phyloP scores from a whole-genome alignment of 1,140 invertebrate genomes.

The Whitmania pigra region DNA sequence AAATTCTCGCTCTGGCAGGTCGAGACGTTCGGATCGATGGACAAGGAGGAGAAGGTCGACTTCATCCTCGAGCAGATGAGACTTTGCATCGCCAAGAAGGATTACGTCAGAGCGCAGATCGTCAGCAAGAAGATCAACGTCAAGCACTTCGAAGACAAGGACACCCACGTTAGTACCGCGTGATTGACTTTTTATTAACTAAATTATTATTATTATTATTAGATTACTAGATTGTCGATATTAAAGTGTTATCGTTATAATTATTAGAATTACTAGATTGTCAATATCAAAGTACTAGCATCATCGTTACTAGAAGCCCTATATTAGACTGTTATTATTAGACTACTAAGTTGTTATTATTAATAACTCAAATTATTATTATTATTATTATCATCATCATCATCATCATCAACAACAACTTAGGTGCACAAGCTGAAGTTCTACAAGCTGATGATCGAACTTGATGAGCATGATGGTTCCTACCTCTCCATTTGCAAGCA shows the following conservation, averaged over 20 bases:
- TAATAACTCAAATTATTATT: not conserved
- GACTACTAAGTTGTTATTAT: not conserved
- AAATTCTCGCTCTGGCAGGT: conserved; percentile 48
- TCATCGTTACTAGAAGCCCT: no score
- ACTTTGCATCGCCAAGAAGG: conserved; percentile 83
- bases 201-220: not conserved
- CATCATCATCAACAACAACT: conserved; percentile 10
- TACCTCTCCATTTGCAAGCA: conserved; percentile 90
- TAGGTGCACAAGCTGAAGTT: conserved; percentile 75
- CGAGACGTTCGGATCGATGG: conserved; percentile 98
- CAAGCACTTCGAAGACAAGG: conserved; percentile 81
- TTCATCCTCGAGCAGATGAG: conserved; percentile 97
- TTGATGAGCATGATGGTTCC: conserved; percentile 84
- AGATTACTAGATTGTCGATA: no score
- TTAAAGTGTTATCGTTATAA: no score
- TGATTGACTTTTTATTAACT: not conserved
- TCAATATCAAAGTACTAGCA: not conserved
- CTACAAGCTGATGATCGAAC: conserved; percentile 89
- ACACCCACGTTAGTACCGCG: conserved; percentile 48
- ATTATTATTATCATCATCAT: not conserved
- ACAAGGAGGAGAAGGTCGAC: conserved; percentile 85
- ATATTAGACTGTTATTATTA: no score
- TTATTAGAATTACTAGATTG: not conserved
- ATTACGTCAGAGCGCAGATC: conserved; percentile 93
- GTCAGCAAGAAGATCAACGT: conserved; percentile 97